These are phyloP conservation scores for Drosophila takahashii DNA, from an alignment of 1,140 invertebrate species.

Conservation along the genomic window DNA sequence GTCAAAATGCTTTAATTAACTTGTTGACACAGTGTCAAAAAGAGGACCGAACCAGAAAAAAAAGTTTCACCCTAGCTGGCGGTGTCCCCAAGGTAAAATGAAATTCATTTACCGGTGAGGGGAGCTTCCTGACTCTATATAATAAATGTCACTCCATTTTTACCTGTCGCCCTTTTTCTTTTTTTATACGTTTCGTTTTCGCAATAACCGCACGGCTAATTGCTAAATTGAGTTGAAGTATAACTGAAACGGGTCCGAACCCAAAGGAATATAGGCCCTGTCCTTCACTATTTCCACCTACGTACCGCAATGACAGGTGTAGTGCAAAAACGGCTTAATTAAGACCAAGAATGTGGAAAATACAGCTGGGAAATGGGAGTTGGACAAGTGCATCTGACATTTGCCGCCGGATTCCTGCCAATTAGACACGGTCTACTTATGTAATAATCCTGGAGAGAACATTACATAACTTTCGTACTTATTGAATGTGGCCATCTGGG, in stretches of 20 bases:
- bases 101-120: constrained; percentile 60
- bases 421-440: constrained; percentile 28
- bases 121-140: constrained; percentile 3
- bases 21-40: constrained; percentile 72
- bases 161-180: constrained; percentile 58
- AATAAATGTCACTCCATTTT: constrained; percentile 34
- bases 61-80: constrained; percentile 20
- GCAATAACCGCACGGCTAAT: constrained; percentile 46
- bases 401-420: constrained; percentile 12
- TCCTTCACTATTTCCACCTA: constrained; percentile 2
- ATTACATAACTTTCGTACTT: constrained; percentile 11
- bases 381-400: constrained; percentile 35
- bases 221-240: constrained; percentile 59
- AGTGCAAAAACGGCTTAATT: constrained; percentile 69
- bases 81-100: constrained; percentile 62
- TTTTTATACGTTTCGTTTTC: constrained; percentile 18
- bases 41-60: constrained; percentile 18
- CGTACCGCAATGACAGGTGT: constrained; percentile 13
- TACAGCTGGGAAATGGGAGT: constrained; percentile 1
- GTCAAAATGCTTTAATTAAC: constrained; percentile 80
- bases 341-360: constrained; percentile 21
- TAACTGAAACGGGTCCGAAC: constrained; percentile 8
- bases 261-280: constrained; percentile 5
- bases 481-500: constrained; percentile 29
- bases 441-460: constrained; percentile 2